Evolutionary conservation across 92 coral and sea anemone species (phyloP), one percentile per base, ranked within the genome.

Genomic region (Micromussa lordhowensis): DNA sequence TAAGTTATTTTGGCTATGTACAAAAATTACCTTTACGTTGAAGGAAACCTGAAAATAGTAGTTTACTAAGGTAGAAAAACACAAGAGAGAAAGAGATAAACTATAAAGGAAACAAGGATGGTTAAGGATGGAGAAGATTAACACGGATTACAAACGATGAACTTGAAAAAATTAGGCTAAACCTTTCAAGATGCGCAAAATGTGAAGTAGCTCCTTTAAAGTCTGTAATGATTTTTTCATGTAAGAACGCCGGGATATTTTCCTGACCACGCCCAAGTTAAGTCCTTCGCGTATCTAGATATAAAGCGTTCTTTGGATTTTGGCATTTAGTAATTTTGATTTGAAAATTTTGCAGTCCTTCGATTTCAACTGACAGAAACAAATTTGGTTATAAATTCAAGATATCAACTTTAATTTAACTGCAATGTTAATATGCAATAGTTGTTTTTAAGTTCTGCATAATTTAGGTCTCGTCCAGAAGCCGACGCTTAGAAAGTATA

Each of bases 371-470:
- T 72, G 11, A 16, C 22, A 32, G 11, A 72, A 34, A 72, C 26
- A 29, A 35, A 35, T 73, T 32, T 73, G 44, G 53, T 73, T 66
- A 26, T 66, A 26, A 1, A 66, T 26, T 66, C 11, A 35, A 16
- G 53, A 22, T 51, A 49, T 77, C n/a, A 49, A n/a, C 31, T 48
- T 24, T 29, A n/a, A 77, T 49, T 19, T 51, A 49, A 12, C 19
- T 7, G 34, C 9, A 34, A 8, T 77, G 35, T 28, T 77, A 24
- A 13, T 28, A 48, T 48, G 64, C 13, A 77, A 28, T 48, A 49
- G 16, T 26, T 49, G 29, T 44, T 24, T 24, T 22, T 77, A 24
- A 26, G 64, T 75, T 84, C 36, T 84, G 81, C 79, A 84, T 84
- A 53, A 84, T 84, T 84, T 22, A 84, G 22, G 76, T 74, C 7